Evolutionary conservation across 92 coral and sea anemone genomes (phyloP).

Genomic region (Micromussa lordhowensis): DNA sequence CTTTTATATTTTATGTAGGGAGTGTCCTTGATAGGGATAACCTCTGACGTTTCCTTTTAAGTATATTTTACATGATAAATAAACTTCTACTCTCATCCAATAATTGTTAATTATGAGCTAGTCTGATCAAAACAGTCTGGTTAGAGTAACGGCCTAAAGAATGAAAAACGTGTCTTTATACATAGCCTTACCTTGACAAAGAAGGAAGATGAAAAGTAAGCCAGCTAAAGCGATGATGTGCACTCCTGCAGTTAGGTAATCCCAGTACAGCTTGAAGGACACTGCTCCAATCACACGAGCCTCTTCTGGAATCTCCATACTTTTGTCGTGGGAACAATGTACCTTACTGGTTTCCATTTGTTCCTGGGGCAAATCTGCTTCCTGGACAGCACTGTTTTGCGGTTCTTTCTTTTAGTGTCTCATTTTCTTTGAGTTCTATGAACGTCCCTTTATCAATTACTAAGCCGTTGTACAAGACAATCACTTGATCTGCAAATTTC

Average conservation of each 20-base stretch:
- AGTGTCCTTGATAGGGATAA: no score
- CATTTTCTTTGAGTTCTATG: conserved; percentile 11
- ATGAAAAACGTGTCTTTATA: background rate
- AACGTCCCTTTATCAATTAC: conserved; percentile 21
- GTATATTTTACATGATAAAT: no score
- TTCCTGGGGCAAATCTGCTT: background rate
- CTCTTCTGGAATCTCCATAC: conserved; percentile 39
- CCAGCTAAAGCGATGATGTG: conserved; percentile 37
- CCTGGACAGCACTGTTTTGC: background rate
- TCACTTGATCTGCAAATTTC: conserved; percentile 30
- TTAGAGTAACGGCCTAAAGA: no score
- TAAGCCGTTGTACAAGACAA: conserved; percentile 27
- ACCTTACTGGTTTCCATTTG: background rate
- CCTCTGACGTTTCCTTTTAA: no score
- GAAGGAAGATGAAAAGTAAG: conserved; percentile 31
- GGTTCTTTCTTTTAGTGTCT: background rate
- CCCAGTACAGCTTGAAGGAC: conserved; percentile 59
- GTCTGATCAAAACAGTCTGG: no score
- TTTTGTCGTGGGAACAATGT: conserved; percentile 1
- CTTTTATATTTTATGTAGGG: no score
- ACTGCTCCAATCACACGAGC: conserved; percentile 55
- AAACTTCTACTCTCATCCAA: no score
- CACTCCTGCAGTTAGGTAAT: conserved; percentile 58
- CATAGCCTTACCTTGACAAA: conserved; percentile 47
- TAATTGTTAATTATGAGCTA: no score